Conservation (phyloP, 2,113 vertebrate genomes). For the Henicopernis longicauda region DNA sequence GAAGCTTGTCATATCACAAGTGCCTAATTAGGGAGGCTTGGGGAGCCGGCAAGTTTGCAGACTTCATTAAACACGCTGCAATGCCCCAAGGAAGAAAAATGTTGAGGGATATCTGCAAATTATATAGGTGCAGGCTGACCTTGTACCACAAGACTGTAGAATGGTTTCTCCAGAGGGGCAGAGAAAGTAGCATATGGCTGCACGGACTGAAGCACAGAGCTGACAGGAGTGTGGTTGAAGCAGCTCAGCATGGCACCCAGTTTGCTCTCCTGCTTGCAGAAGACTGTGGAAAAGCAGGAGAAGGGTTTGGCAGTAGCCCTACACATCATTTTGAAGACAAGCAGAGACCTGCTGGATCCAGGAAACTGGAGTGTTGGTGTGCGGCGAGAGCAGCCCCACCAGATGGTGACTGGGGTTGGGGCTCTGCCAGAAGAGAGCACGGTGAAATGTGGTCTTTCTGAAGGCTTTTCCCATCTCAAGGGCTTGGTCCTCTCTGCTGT, state of each 20-base stretch:
- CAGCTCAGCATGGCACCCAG: background rate
- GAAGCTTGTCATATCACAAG: slow-evolving; percentile 28
- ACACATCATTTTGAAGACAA: background rate
- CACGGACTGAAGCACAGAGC: background rate
- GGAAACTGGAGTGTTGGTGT: background rate
- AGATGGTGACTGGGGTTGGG: accelerated
- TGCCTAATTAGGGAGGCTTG: slow-evolving; percentile 8
- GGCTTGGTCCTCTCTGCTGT: background rate
- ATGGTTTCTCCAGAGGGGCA: background rate
- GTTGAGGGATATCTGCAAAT: background rate
- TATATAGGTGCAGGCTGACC: background rate
- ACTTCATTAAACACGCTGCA: background rate
- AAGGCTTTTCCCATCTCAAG: background rate
- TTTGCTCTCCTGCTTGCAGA: background rate
- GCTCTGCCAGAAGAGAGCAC: background rate
- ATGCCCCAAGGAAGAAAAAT: background rate
- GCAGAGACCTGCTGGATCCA: background rate
- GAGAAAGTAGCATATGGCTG: background rate
- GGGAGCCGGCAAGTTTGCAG: background rate
- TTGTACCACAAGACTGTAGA: background rate
- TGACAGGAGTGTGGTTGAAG: background rate
- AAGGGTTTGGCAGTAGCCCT: background rate
- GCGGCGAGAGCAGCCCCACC: background rate
- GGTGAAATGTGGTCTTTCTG: background rate
- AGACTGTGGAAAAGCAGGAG: background rate